Percentiles rank a stretch among this genome's conserved stretches.
These are phyloP conservation scores for Pocota personata DNA, from an alignment of 2,888 invertebrate genomes.

Conservation along the genomic window DNA sequence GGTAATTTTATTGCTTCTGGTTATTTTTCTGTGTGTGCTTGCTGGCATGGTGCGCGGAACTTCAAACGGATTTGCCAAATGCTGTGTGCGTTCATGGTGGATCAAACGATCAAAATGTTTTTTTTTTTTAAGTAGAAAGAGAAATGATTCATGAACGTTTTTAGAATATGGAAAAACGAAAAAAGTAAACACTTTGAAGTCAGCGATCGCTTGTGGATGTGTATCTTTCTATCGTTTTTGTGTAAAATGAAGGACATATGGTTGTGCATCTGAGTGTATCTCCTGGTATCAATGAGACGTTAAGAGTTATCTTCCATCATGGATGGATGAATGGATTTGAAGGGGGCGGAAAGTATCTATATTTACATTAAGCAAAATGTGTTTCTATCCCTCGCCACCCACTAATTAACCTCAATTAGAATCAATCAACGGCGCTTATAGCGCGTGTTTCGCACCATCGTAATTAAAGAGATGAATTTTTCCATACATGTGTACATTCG, in stretches of 20 bases:
- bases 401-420: constrained; percentile 71
- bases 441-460: constrained; percentile 51
- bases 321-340: constrained; percentile 21
- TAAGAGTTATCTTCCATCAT: not conserved
- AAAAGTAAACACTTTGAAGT: constrained; percentile 57
- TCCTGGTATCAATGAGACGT: not conserved
- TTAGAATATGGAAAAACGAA: constrained; percentile 38
- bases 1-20: constrained; percentile 61
- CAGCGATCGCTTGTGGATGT: constrained; percentile 11
- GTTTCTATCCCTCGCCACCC: constrained; percentile 45
- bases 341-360: not conserved
- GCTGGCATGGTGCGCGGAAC: constrained; percentile 22
- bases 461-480: constrained; percentile 38
- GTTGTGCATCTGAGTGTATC: constrained; percentile 25
- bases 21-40: constrained; percentile 16
- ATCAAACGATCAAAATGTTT: constrained; percentile 58
- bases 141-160: constrained; percentile 65
- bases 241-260: constrained; percentile 49
- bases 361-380: constrained; percentile 44
- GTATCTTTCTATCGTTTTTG: not conserved
- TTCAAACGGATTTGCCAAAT: constrained; percentile 61
- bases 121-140: constrained; percentile 11
- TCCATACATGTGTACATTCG: not conserved
- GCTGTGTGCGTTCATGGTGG: constrained; percentile 28
- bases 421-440: constrained; percentile 54